Evolutionary conservation across 2,888 invertebrate species (phyloP), one percentile per base, ranked within the genome.

Genomic region (Allophyes oxyacanthae): DNA sequence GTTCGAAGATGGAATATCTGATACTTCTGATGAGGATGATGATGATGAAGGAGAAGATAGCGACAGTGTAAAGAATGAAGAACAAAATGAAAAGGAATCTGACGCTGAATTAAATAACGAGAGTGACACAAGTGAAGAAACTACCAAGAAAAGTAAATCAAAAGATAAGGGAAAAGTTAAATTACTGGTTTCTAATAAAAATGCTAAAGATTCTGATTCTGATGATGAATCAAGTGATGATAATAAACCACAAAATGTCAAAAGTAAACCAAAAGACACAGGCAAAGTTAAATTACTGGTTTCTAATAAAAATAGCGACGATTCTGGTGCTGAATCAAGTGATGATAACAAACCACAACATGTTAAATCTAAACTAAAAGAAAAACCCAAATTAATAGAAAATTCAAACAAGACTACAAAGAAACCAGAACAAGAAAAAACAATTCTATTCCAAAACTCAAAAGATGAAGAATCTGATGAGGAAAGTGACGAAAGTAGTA

Each of bases 1-100:
- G 64, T 92, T 86, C 34, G 81, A 92, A 14, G 92, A 91, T 55
- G 92, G 91, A 0, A 75, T 92, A 65, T 91, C 92, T 1, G 92
- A 92, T 54, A 88, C 88, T 34, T 91, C 90, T 43, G 88, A 88
- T 36, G 85, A 83, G 38, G 80, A 75, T 7, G 78, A 78, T 66
- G 85, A 91, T 32, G 54, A 70, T 38, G 73, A 66, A 1, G 51
- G 69, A 26, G 67, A 60, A 40, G 75, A 74, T 10, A 55, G 61
- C 41, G 66, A 69, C 32, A 53, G 58, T 20, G 57, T 68, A 33
- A 48, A 42, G 36, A 46, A 54, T 52, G 52, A 64, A 51, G 54
- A 52, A 15, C 15, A 67, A 25, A 50, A 65, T 38, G 34, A 45
- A 10, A 43, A 34, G 36, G 57, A 58, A 14, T 32, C 38, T 9